Evolutionary conservation across 1,140 invertebrate genomes (phyloP), one percentile per base, ranked within the genome.

Genomic region (Drosophila nebulosa): DNA sequence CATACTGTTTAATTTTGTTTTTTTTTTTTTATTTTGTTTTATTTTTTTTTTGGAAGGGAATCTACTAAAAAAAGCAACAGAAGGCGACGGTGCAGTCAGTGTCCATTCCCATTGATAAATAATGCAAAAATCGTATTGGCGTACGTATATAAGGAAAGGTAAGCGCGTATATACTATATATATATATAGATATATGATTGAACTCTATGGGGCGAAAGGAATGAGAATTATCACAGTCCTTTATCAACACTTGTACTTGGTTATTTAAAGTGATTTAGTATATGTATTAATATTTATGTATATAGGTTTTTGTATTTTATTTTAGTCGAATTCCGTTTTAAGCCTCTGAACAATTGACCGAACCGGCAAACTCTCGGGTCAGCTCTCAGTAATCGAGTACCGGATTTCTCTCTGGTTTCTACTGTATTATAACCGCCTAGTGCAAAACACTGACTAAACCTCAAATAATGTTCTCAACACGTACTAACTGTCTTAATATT

Each of bases 401-500:
- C 72, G 72, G 72, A 27, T 22, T 39, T 52, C 14, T 57, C 32
- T 75, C 64, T 74, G 51, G 35, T 27, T 74, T 61, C 59, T 61
- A 67, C 60, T 89, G 83, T 88, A 89, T 88, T 88, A 88, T 83
- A 83, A 89, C 84, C 85, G 69, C 70, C 74, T 83, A 90, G 83
- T 80, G 83, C 89, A 88, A 89, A 88, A 90, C 79, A 90, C 74
- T 84, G 88, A 90, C 88, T 90, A 90, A 90, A 90, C 78, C 88
- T 88, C 83, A 88, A 78, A 90, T 90, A 90, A 89, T 85, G 79
- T 90, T 90, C 89, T 90, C 79, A 88, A 79, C 88, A 83, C 88
- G 79, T 86, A 90, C 88, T 90, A 90, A 90, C 88, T 90, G 88
- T 90, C 79, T 90, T 90, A 81, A 88, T 88, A 89, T 89, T 89